Evolutionary conservation across 2,888 invertebrate species (phyloP), one percentile per base, ranked within the genome.

Genomic region (Dromius quadrimaculatus): DNA sequence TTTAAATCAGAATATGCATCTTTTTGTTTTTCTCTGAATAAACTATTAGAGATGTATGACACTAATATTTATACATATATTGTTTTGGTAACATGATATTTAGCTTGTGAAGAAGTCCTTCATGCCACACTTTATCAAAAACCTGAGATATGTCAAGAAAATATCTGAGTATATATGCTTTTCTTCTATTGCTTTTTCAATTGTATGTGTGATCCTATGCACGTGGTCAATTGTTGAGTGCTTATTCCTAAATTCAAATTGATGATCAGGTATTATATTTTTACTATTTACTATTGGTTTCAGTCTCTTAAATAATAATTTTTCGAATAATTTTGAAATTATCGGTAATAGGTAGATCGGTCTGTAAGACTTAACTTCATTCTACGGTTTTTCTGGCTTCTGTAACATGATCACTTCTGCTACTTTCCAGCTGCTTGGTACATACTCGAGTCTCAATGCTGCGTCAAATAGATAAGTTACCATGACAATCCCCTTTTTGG

Each of bases 361-460:
- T 59, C 73, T 41, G 23, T 76, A 75, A 13, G 73, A 76, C 13
- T 71, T 73, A 47, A 71, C 61, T 34, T 75, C 72, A 13, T 73
- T 71, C 3, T 5, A 8, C 8, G 28, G 28, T 28, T 28, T 28
- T 28, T 8, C 28, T 28, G 74, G 72, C 68, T 77, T 76, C 2
- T 71, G 69, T 0, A 76, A 71, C 5, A 34, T 2, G 17, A 61
- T 36, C 2, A 61, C 34, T 61, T 61, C 11, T 4, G 61, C 61
- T 15, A 61, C 28, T 70, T 78, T 78, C 74, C 77, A 78, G 38
- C 74, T 57, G 8, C 41, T 62, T 0, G 77, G 77, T 3, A 76
- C 72, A 19, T 76, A 75, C 2, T 70, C 57, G 23, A 75, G 28
- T 72, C 74, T 62, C 5, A 74, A 9, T 6, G 57, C 28, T 17